Percentiles rank a stretch among this genome's conserved stretches.
These are phyloP conservation scores for Panagrolaimus sp. DNA, from an alignment of 1,140 invertebrate species.

Conservation along the genomic window DNA sequence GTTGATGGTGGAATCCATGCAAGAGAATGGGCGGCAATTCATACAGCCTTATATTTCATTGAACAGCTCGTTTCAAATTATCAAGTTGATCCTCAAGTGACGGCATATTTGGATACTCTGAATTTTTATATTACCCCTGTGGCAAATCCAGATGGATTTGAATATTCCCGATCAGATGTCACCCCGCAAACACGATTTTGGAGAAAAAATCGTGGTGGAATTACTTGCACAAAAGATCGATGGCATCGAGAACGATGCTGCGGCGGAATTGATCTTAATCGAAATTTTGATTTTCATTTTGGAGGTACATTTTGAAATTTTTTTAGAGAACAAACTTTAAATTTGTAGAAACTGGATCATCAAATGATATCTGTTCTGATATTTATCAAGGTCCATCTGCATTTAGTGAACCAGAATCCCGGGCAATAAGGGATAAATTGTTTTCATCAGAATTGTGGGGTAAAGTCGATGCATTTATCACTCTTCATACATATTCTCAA, in stretches of 20 bases:
- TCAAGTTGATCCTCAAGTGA: conserved; percentile 49
- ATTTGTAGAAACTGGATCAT: conserved; percentile 53
- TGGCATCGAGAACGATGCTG: conserved; percentile 57
- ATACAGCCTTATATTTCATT: conserved; percentile 60
- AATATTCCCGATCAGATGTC: conserved; percentile 56
- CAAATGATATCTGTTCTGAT: conserved; percentile 53
- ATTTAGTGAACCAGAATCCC: conserved; percentile 48
- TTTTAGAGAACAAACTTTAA: neutral
- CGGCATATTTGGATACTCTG: conserved; percentile 58
- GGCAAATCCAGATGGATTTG: conserved; percentile 62
- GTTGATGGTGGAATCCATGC: conserved; percentile 61
- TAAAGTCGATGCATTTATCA: conserved; percentile 58
- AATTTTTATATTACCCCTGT: conserved; percentile 62
- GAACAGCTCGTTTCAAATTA: conserved; percentile 56
- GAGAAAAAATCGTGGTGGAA: conserved; percentile 52
- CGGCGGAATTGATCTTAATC: conserved; percentile 62
- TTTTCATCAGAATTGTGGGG: conserved; percentile 53
- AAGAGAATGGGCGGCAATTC: conserved; percentile 60
- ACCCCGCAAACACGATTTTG: conserved; percentile 56
- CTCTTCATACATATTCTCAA: conserved; percentile 58
- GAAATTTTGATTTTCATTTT: conserved; percentile 60
- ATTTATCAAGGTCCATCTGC: conserved; percentile 53
- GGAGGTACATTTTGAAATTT: conserved; percentile 37
- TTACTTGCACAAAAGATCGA: conserved; percentile 57
- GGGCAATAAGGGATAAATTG: conserved; percentile 56